phyloP scores from a whole-genome alignment of 2,797 vertebrate genomes.

The Stomatorhinus walkeri region DNA sequence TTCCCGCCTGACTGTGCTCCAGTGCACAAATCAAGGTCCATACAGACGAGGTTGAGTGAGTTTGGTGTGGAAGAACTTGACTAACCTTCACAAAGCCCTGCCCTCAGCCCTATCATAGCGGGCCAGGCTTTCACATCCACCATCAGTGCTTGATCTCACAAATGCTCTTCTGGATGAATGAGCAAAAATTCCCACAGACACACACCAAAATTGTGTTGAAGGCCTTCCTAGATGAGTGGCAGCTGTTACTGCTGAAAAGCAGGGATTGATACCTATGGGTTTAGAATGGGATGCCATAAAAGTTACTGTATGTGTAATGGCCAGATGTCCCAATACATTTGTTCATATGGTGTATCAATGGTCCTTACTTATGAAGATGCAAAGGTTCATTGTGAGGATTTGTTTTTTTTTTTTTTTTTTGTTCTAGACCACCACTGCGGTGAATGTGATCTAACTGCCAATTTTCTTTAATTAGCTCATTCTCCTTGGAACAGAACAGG shows the following conservation, averaged over 20 bases:
- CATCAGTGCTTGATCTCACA: not conserved
- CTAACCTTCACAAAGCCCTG: not conserved
- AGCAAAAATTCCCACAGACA: not conserved
- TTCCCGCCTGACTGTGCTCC: not conserved
- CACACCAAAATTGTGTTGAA: not conserved
- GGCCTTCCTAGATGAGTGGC: not conserved
- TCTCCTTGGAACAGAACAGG: not conserved
- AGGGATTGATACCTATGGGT: not conserved
- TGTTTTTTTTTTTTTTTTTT: constrained; percentile 32
- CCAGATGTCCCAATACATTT: not conserved
- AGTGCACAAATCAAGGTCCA: not conserved
- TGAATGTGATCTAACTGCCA: constrained; percentile 41
- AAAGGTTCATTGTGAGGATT: constrained; percentile 36
- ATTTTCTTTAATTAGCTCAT: constrained; percentile 45
- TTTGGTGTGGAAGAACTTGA: not conserved
- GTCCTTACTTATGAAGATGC: constrained; percentile 31
- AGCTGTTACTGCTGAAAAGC: not conserved
- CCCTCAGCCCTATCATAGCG: not conserved
- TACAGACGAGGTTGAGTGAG: not conserved
- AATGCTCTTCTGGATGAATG: not conserved
- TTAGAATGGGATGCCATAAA: not conserved
- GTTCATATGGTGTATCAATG: constrained; percentile 1
- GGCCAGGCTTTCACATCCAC: not conserved
- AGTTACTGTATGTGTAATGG: not conserved
- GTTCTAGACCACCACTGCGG: constrained; percentile 30